These are phyloP conservation scores for Cephus nigrinus DNA, from an alignment of 2,888 invertebrate genomes.

Conservation along the genomic window DNA sequence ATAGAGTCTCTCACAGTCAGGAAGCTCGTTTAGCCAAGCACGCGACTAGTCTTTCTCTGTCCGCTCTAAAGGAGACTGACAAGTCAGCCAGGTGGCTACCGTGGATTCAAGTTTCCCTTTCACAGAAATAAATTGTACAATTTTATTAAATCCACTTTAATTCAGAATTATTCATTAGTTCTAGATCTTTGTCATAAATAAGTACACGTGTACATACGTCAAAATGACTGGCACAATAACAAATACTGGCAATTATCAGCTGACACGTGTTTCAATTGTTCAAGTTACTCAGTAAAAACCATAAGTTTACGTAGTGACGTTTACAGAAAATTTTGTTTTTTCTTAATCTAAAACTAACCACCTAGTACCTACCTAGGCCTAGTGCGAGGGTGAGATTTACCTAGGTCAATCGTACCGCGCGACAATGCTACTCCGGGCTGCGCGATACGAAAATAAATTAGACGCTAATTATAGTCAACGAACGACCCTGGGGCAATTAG, in stretches of 20 bases:
- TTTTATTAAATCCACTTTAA: neutral
- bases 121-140: neutral
- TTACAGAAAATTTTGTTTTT: too few relatives aligned
- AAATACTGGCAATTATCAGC: neutral
- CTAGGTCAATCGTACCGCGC: neutral
- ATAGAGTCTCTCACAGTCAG: conserved; percentile 7
- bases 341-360: too few relatives aligned
- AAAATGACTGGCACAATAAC: neutral
- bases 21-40: conserved; percentile 58
- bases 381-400: neutral
- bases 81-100: neutral
- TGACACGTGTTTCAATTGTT: neutral
- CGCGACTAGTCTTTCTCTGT: conserved; percentile 60
- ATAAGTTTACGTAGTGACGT: neutral
- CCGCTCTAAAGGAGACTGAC: neutral
- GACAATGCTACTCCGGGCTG: neutral
- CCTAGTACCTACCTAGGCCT: neutral
- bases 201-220: neutral
- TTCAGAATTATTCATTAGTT: neutral
- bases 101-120: neutral
- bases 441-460: conserved; percentile 4
- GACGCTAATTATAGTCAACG: conserved; percentile 3
- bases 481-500: neutral
- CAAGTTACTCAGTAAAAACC: neutral
- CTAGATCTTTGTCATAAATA: neutral